Base-by-base conservation (phyloP, 2,797 vertebrate genomes). In the Hippocampus kuda region DNA sequence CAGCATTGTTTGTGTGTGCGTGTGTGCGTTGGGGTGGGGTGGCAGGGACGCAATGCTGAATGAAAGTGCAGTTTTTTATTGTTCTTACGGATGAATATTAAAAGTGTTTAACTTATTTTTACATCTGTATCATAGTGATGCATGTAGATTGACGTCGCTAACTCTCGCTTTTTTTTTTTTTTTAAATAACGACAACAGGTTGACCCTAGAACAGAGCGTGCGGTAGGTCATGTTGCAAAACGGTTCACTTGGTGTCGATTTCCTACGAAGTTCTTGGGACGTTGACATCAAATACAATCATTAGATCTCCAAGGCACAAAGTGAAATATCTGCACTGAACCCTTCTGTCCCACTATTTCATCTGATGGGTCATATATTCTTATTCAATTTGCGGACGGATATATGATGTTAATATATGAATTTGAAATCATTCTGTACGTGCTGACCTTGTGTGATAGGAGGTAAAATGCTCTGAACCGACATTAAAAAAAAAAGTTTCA, bases 401-500 rank as follows among this genome's bases (percentile, higher is more conserved):
- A 54, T n/a, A 54, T n/a, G 16, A 24, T 2, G 24, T 56, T n/a
- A 56, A 56, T 24, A n/a, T 62, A 42, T 22, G 34, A 41, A 62
- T 62, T 62, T 42, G 8, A 8, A 41, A 41, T 62, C 18, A 62
- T 62, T n/a, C 12, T 22, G 34, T 22, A 38, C 60, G n/a, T 42
- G 2, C 20, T 41, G 60, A 41, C 60, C 60, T 38, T 62, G 8
- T 41, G 20, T 62, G 34, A 38, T 61, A 18, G 69, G 76, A 12
- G 15, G 9, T 4, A 10, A 68, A 4, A 60, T 51, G 56, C 69
- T 73, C 69, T 71, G 69, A 73, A 70, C 70, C 70, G 73, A 80
- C 83, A 83, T 84, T 81, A 80, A 77, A 80, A 77, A 81, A 80
- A 77, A 81, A 54, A 79, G 67, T 77, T 71, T 75, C 72, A 72